Evolutionary conservation across 2,888 invertebrate species (phyloP).

Genomic region (Pseudeuparius sepicola): DNA sequence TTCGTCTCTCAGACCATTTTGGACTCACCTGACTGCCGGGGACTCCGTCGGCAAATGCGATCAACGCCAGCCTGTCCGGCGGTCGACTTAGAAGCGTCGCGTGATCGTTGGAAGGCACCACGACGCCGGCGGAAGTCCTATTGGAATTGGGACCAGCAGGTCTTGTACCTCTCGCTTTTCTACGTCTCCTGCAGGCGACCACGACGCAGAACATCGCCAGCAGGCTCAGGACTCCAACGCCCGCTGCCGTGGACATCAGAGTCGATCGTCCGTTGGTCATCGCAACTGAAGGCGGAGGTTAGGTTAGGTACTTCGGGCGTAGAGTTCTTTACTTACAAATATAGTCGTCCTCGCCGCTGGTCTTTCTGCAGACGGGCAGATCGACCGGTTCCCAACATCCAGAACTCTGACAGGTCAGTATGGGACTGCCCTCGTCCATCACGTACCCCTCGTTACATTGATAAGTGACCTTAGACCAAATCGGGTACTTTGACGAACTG

Average conservation of each 20-base stretch:
- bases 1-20: no score
- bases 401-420: constrained; percentile 34
- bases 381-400: constrained; percentile 38
- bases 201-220: constrained; percentile 35
- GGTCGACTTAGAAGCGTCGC: constrained; percentile 36
- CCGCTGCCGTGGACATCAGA: constrained; percentile 36
- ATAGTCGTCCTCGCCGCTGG: constrained; percentile 21
- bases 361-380: constrained; percentile 30
- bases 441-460: constrained; percentile 38
- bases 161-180: no score
- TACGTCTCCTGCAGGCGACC: constrained; percentile 34
- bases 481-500: constrained; percentile 30
- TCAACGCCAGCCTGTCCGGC: constrained; percentile 44
- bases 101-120: constrained; percentile 33
- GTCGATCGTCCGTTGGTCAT: no score
- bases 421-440: constrained; percentile 34
- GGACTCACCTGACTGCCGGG: constrained; percentile 38
- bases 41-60: constrained; percentile 44
- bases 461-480: constrained; percentile 35
- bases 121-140: no score
- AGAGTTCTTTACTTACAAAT: constrained; percentile 32
- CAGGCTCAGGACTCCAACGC: constrained; percentile 36
- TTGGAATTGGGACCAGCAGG: no score
- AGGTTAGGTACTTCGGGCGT: no score
- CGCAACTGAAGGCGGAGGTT: no score